Percentiles rank a stretch among this genome's conserved stretches.
phyloP scores from a whole-genome alignment of 2,113 vertebrate species.

The Gymnorhina tibicen region DNA sequence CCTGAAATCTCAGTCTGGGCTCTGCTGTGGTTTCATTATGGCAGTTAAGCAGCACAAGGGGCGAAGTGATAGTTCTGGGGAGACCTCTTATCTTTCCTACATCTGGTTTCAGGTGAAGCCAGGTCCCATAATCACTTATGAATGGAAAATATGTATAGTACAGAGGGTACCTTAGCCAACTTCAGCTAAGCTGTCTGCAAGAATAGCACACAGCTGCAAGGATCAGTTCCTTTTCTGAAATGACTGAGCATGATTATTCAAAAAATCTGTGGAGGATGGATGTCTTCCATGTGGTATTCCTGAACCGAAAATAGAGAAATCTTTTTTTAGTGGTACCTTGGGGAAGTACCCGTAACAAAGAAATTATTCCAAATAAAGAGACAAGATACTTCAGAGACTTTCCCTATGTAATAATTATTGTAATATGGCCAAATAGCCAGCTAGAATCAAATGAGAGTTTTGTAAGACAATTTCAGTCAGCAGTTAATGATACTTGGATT shows the following conservation, averaged over 20 bases:
- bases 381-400: background rate
- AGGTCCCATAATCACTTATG: background rate
- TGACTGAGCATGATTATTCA: background rate
- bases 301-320: background rate
- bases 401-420: background rate
- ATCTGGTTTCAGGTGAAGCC: background rate
- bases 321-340: background rate
- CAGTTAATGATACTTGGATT: background rate
- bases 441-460: background rate
- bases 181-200: background rate
- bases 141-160: background rate
- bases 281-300: background rate
- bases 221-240: background rate
- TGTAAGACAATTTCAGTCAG: background rate
- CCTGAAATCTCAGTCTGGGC: background rate
- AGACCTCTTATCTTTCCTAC: background rate
- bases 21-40: fast-evolving
- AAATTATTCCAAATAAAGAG: background rate
- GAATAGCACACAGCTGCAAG: background rate
- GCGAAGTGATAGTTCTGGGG: background rate
- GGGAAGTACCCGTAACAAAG: background rate
- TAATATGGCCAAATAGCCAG: background rate
- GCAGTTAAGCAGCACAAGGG: background rate
- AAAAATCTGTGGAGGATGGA: background rate
- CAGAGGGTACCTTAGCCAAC: background rate